Evolutionary conservation across 1,140 invertebrate species (phyloP), one percentile per base, ranked within the genome.

Genomic region (Lithobius niger): DNA sequence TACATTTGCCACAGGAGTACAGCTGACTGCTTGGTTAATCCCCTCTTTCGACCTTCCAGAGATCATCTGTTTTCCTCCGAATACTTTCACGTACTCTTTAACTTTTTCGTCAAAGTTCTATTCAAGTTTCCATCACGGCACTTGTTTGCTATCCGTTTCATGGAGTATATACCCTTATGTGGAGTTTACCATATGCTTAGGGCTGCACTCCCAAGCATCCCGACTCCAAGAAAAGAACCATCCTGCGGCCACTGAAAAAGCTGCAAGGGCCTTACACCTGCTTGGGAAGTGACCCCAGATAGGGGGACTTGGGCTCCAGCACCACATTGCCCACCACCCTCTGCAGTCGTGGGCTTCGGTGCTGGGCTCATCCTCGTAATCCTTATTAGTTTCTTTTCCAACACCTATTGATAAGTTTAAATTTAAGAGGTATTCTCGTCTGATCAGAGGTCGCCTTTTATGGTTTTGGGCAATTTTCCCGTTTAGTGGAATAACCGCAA

Each of bases 361-460:
- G 79, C 74, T 84, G 82, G 77, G 79, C 82, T 85, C 22, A 68
- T 84, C 77, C 82, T 80, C 74, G 81, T 77, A 86, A 88, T 86
- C 82, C 81, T 80, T 62, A 81, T 88, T 86, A 82, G 81, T 87
- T 88, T 87, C 80, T 86, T 87, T 88, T 88, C 83, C 84, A 86
- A 80, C 82, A 82, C 83, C 85, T 83, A 86, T 66, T 86, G 76
- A 86, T 86, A 86, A 86, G 84, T 82, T 85, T 84, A 84, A 85
- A 77, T 83, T 83, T n/a, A n/a, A n/a, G n/a, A n/a, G n/a, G n/a
- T n/a, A n/a, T n/a, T n/a, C n/a, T n/a, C n/a, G n/a, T n/a, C n/a
- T n/a, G n/a, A n/a, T n/a, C n/a, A n/a, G n/a, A n/a, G n/a, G n/a
- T n/a, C n/a, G n/a, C n/a, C n/a, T n/a, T n/a, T n/a, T n/a, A n/a